Evolutionary conservation across 2,888 invertebrate genomes (phyloP).

Genomic region (Parasteatoda lunata): DNA sequence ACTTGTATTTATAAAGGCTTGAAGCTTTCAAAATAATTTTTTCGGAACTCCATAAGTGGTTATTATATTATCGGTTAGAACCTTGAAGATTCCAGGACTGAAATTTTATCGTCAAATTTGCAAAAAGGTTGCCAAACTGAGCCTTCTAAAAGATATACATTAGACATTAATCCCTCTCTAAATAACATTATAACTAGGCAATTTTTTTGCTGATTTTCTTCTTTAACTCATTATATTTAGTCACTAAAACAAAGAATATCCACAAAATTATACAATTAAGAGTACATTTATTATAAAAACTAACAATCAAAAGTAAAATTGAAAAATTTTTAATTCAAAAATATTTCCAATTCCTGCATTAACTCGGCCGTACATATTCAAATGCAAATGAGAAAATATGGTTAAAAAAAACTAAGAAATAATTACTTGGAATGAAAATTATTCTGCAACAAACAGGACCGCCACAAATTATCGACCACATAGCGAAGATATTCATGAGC

Average conservation of each 20-base stretch:
- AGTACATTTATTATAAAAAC: not conserved
- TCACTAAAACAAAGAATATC: not conserved
- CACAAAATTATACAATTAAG: not conserved
- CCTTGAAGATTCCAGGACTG: too few relatives aligned
- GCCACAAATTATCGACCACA: constrained; percentile 95
- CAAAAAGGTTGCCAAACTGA: too few relatives aligned
- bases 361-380: too few relatives aligned
- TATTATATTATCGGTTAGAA: too few relatives aligned
- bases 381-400: not conserved
- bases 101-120: too few relatives aligned
- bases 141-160: too few relatives aligned
- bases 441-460: constrained; percentile 79
- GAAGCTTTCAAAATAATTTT: too few relatives aligned
- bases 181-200: not conserved
- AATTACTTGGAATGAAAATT: constrained; percentile 77
- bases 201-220: not conserved
- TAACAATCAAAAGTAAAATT: too few relatives aligned
- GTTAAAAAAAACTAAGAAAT: not conserved
- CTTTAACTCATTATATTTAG: not conserved
- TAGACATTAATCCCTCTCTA: not conserved
- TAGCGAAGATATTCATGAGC: constrained; percentile 97
- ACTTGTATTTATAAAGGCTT: too few relatives aligned
- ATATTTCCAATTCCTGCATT: too few relatives aligned
- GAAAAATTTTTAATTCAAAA: too few relatives aligned
- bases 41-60: too few relatives aligned